phyloP scores from a whole-genome alignment of 37 sponge, comb jelly and placozoan species.

The Ephydatia muelleri region DNA sequence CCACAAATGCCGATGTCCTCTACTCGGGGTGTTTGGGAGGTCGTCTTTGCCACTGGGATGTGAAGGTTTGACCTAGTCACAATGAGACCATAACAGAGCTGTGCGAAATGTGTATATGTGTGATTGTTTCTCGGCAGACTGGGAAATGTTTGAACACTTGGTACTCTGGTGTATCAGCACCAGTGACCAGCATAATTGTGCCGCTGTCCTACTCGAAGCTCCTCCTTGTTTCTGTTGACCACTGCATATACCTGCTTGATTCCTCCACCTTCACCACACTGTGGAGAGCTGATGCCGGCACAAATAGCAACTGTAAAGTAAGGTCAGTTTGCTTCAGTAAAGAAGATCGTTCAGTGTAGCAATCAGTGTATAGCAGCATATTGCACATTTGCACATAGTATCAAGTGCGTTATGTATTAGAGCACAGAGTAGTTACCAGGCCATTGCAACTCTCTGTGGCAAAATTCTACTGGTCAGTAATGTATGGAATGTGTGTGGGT shows the following conservation, averaged over 20 bases:
- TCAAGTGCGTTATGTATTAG: too few relatives aligned
- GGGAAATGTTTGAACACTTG: background rate
- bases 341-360: too few relatives aligned
- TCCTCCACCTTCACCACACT: too few relatives aligned
- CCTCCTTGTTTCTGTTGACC: slow-evolving; percentile 20
- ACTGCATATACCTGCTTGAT: slow-evolving; percentile 12
- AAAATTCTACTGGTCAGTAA: too few relatives aligned
- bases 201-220: slow-evolving; percentile 4
- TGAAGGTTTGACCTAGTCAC: background rate
- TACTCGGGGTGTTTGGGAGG: slow-evolving; percentile 41
- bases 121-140: background rate
- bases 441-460: too few relatives aligned
- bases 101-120: too few relatives aligned
- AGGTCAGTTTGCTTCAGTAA: too few relatives aligned
- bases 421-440: too few relatives aligned
- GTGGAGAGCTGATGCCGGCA: background rate
- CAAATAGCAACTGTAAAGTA: too few relatives aligned
- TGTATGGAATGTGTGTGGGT: too few relatives aligned
- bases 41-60: slow-evolving; percentile 27
- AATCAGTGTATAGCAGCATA: too few relatives aligned
- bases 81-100: background rate
- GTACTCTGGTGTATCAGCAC: background rate
- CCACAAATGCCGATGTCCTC: slow-evolving; percentile 10
- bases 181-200: slow-evolving; percentile 25
- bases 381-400: too few relatives aligned